These are phyloP conservation scores for Lacanobia wlatinum DNA, from an alignment of 2,888 invertebrate species.

Conservation along the genomic window DNA sequence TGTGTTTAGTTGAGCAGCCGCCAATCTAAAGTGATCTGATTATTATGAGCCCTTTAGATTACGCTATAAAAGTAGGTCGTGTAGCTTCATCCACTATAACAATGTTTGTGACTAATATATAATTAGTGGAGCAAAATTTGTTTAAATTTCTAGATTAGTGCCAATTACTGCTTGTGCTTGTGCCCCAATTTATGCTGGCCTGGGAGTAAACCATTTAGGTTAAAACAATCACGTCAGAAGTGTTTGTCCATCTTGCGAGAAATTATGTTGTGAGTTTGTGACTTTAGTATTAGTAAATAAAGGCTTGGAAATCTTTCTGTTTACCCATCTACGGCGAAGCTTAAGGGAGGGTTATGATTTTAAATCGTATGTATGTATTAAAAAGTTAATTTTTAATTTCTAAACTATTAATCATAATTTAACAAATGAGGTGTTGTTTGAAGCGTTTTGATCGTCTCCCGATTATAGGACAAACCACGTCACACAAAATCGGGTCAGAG, in stretches of 20 bases:
- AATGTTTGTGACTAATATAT: background rate
- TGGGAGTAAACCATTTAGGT: slow-evolving; percentile 4
- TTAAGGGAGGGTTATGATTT: background rate
- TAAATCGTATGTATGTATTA: too few relatives aligned
- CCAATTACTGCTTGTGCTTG: background rate
- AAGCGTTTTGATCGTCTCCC: background rate
- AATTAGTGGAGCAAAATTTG: background rate
- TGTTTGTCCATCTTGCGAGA: background rate
- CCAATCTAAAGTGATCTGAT: slow-evolving; percentile 28
- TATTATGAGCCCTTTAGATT: slow-evolving; percentile 21
- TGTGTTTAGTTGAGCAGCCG: slow-evolving; percentile 6
- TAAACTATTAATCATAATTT: background rate
- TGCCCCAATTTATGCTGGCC: background rate
- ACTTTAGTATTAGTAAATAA: background rate
- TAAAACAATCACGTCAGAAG: background rate
- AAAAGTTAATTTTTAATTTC: too few relatives aligned
- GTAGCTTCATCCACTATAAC: slow-evolving; percentile 7
- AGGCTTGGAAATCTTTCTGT: background rate
- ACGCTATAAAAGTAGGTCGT: slow-evolving; percentile 22
- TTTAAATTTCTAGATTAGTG: slow-evolving; percentile 3
- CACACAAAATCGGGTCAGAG: too few relatives aligned
- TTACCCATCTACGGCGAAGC: background rate
- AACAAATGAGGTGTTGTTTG: background rate
- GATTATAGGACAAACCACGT: background rate
- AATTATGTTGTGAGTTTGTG: background rate